Base-by-base conservation (phyloP, 1,140 invertebrate genomes). In the Scylla paramamosain region DNA sequence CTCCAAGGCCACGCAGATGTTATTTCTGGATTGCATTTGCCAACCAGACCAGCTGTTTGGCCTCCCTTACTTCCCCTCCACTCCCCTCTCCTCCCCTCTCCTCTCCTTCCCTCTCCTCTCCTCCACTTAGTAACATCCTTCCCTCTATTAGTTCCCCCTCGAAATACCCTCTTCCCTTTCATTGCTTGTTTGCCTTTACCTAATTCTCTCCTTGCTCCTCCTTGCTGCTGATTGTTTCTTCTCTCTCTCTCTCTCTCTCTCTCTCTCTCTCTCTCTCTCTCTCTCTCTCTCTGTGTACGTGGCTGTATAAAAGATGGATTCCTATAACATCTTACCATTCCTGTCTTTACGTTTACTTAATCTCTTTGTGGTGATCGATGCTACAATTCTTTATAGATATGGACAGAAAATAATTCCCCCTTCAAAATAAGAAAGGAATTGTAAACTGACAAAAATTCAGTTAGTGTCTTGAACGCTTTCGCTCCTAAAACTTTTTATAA, bases 191-290 rank as follows among this genome's bases (percentile, higher is more conserved):
- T 77, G 67, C 67, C n/a, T n/a, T 77, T 20, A n/a, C 67, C 20
- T 77, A 77, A 77, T 77, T 77, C n/a, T 77, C 12, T 7, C 67
- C 67, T 20, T 77, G 39, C 39, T 39, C 39, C 67, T 77, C 52
- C 52, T 20, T 77, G 67, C 67, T 77, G 12, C 67, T n/a, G 67
- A 77, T 77, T 77, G 67, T 20, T 77, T 59, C 20, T 12, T 59
- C 52, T 59, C 67, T 77, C 67, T 77, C 67, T 77, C 67, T 77
- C 67, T 77, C 67, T 77, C 67, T 77, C 67, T 77, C 67, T 77
- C 67, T 77, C 67, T 77, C 67, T 77, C 67, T 77, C 67, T 77
- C 67, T 77, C 67, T 77, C 67, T 77, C 67, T 77, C 67, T 77
- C 67, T 77, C 67, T 77, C 67, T 77, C 67, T 77, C 67, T 77